A percentile compares a stretch with the other conserved stretches of the same genome.
Conservation (phyloP, 2,888 invertebrate genomes). For the Rhamphomyia laevipes region DNA sequence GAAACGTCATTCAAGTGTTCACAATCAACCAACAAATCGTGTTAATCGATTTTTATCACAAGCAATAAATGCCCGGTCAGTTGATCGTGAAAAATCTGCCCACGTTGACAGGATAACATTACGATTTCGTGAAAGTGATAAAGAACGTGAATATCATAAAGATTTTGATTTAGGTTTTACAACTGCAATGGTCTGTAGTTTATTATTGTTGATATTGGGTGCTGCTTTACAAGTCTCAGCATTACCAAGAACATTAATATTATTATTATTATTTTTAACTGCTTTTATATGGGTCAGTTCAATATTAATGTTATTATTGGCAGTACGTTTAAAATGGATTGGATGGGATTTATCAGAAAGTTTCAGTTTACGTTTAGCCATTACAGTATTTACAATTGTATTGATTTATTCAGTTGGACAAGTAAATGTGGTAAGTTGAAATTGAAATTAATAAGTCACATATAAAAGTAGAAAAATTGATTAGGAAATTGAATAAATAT, state of each 20-base stretch:
- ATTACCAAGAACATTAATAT: slow-evolving; percentile 71
- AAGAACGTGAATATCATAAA: slow-evolving; percentile 80
- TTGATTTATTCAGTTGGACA: slow-evolving; percentile 81
- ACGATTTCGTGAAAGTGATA: slow-evolving; percentile 72
- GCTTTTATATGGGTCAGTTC: slow-evolving; percentile 86
- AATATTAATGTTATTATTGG: slow-evolving; percentile 70
- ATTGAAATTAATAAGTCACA: background rate
- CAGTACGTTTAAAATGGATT: slow-evolving; percentile 71
- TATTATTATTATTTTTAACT: slow-evolving; percentile 72
- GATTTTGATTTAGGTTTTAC: slow-evolving; percentile 79
- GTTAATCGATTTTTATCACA: slow-evolving; percentile 87
- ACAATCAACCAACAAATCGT: slow-evolving; percentile 80
- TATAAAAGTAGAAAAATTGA: background rate
- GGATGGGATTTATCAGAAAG: slow-evolving; percentile 78
- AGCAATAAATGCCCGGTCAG: slow-evolving; percentile 81
- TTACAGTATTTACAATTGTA: slow-evolving; percentile 77
- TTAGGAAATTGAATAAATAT: background rate
- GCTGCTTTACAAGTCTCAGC: slow-evolving; percentile 66
- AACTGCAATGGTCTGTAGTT: slow-evolving; percentile 64
- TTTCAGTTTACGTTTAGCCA: slow-evolving; percentile 68
- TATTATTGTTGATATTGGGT: slow-evolving; percentile 60
- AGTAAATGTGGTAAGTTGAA: slow-evolving; percentile 75
- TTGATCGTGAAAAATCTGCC: slow-evolving; percentile 79
- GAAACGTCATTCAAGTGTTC: slow-evolving; percentile 75
- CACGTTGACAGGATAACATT: slow-evolving; percentile 78